phyloP scores from a whole-genome alignment of 2,888 invertebrate genomes.

The Trypoxylon attenuatum region DNA sequence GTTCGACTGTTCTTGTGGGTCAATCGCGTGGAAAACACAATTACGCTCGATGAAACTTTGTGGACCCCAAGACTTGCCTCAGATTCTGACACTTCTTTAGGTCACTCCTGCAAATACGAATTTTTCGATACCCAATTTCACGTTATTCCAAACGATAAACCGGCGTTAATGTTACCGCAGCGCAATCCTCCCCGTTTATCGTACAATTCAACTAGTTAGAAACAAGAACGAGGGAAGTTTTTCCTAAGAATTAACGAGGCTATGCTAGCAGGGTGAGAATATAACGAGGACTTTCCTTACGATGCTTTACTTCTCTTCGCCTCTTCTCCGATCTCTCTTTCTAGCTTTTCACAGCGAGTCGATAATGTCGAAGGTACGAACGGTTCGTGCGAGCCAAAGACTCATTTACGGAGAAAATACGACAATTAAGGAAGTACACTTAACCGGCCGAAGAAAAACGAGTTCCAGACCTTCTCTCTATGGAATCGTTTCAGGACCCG shows the following conservation, averaged over 20 bases:
- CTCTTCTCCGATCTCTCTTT: background rate
- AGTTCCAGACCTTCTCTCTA: conserved; percentile 7
- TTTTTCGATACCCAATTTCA: background rate
- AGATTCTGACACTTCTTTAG: background rate
- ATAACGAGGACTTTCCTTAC: background rate
- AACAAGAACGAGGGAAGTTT: background rate
- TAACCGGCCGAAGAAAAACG: conserved; percentile 16
- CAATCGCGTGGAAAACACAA: background rate
- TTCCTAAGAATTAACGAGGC: background rate
- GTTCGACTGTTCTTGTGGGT: background rate
- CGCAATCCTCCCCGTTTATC: background rate
- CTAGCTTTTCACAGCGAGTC: background rate
- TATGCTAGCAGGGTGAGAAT: background rate
- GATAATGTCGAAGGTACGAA: background rate
- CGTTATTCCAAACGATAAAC: background rate
- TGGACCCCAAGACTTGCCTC: no score
- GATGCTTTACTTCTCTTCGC: background rate
- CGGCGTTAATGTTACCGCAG: background rate
- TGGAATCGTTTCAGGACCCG: conserved; percentile 19
- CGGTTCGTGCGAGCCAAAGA: background rate
- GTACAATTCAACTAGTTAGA: background rate
- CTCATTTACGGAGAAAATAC: background rate
- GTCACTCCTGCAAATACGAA: background rate
- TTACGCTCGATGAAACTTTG: no score
- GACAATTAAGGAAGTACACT: conserved; percentile 23